These are phyloP conservation scores for Sturmia bella DNA, from an alignment of 2,888 invertebrate species.

Conservation along the genomic window DNA sequence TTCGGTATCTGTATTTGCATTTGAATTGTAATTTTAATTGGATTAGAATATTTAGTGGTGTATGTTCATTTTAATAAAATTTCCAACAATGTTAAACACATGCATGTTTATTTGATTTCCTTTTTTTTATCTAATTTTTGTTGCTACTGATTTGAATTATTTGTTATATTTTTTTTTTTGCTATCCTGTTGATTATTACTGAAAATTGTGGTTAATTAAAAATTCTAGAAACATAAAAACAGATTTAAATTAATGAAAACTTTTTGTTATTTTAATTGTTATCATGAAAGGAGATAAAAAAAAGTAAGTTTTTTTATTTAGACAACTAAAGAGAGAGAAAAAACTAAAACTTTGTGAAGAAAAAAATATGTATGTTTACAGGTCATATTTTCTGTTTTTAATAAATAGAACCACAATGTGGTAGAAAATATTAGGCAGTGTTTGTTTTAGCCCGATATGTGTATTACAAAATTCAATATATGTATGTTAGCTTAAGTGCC, in stretches of 20 bases:
- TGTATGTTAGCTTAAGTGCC: no score
- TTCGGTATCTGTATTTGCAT: slow-evolving; percentile 24
- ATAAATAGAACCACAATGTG: slow-evolving; percentile 8
- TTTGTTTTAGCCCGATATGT: no score
- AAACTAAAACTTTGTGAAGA: background rate
- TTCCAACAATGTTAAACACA: slow-evolving; percentile 45
- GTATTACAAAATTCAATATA: no score
- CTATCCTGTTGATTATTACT: slow-evolving; percentile 45
- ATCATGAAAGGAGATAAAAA: background rate
- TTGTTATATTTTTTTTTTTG: slow-evolving; percentile 9
- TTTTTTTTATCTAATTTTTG: background rate
- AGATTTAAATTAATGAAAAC: slow-evolving; percentile 52
- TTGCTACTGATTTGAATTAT: background rate
- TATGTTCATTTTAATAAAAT: slow-evolving; percentile 48
- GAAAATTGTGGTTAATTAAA: slow-evolving; percentile 67
- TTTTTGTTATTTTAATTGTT: slow-evolving; percentile 23
- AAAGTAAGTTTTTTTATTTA: background rate
- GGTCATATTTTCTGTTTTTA: slow-evolving; percentile 2
- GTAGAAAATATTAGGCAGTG: slow-evolving; percentile 10
- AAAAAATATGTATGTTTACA: background rate
- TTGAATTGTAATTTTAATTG: slow-evolving; percentile 67
- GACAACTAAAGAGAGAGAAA: background rate
- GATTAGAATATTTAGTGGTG: slow-evolving; percentile 65
- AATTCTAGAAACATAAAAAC: slow-evolving; percentile 30
- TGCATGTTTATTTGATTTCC: slow-evolving; percentile 39